A percentile compares a stretch with the other conserved stretches of the same genome.
Evolutionary conservation across 1,140 invertebrate species (phyloP).

Genomic region (Cherax destructor): DNA sequence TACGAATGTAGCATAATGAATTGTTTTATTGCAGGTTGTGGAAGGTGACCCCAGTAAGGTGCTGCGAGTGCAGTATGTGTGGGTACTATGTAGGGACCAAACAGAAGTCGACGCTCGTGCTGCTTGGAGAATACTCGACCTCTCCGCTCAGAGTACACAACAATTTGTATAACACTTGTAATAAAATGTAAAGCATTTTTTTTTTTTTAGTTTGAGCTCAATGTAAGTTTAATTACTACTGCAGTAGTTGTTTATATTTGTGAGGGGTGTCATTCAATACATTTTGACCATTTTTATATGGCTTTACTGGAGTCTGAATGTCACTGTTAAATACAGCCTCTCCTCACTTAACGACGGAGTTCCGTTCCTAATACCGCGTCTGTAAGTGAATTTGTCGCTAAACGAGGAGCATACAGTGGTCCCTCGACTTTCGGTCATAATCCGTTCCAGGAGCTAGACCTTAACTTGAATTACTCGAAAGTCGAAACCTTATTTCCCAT

Average conservation of each 20-base stretch:
- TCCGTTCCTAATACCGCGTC: no score
- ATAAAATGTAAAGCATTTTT: not conserved
- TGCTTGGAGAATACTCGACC: conserved; percentile 96
- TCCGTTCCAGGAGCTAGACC: no score
- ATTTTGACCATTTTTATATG: no score
- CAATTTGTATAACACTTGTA: conserved; percentile 85
- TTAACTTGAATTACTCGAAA: no score
- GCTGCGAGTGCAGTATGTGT: conserved; percentile 94
- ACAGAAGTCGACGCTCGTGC: conserved; percentile 94
- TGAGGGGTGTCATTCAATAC: not conserved
- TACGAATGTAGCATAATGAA: not conserved
- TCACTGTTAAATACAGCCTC: no score
- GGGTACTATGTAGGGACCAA: conserved; percentile 97
- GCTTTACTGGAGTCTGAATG: no score
- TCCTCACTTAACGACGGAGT: no score
- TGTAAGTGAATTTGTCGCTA: no score
- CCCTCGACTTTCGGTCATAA: no score
- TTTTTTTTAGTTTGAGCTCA: not conserved
- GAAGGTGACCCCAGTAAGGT: conserved; percentile 98
- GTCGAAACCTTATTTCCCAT: no score
- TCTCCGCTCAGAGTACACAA: conserved; percentile 91
- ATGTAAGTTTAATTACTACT: not conserved
- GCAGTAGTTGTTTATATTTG: not conserved
- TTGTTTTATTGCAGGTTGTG: conserved; percentile 75
- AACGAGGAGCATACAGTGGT: no score